A percentile compares a stretch with the other conserved stretches of the same genome.
Evolutionary conservation across 1,140 invertebrate genomes (phyloP).

Genomic region (Drosophila grimshawi): DNA sequence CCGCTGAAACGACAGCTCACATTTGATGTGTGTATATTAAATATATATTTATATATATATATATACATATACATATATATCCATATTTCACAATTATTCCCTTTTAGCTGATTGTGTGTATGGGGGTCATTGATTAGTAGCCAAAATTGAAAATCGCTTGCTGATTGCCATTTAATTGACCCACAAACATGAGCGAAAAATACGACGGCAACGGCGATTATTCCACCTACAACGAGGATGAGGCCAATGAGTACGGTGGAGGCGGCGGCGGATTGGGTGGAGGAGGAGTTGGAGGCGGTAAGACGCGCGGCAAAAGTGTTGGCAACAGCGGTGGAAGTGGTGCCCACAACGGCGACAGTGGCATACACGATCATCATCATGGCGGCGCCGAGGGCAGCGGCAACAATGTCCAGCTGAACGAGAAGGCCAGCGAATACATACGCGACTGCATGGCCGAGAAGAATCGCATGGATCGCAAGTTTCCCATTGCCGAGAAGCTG

Average conservation of each 20-base stretch:
- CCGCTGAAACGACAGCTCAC: neutral
- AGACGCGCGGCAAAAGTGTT: conserved; percentile 83
- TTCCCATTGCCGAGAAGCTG: conserved; percentile 88
- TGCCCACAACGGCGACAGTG: conserved; percentile 75
- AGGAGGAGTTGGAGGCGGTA: conserved; percentile 27
- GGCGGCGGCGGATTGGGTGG: neutral
- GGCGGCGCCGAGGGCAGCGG: conserved; percentile 58
- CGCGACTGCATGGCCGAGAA: conserved; percentile 90
- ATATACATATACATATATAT: neutral
- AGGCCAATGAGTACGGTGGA: conserved; percentile 85
- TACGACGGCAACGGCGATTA: conserved; percentile 84
- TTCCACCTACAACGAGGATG: conserved; percentile 85
- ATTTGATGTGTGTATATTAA: neutral
- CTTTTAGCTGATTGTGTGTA: conserved; percentile 26
- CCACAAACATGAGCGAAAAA: conserved; percentile 73
- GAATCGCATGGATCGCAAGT: conserved; percentile 89
- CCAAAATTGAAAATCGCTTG: conserved; percentile 16
- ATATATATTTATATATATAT: neutral
- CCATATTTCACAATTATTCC: conserved; percentile 20
- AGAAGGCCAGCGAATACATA: conserved; percentile 91
- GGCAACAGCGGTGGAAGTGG: conserved; percentile 52
- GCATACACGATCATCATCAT: conserved; percentile 85
- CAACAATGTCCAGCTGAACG: conserved; percentile 84
- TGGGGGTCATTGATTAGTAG: conserved; percentile 12
- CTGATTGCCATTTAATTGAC: conserved; percentile 26